Conservation (phyloP, 1,140 invertebrate genomes). For the Zeugodacus cucurbitae region DNA sequence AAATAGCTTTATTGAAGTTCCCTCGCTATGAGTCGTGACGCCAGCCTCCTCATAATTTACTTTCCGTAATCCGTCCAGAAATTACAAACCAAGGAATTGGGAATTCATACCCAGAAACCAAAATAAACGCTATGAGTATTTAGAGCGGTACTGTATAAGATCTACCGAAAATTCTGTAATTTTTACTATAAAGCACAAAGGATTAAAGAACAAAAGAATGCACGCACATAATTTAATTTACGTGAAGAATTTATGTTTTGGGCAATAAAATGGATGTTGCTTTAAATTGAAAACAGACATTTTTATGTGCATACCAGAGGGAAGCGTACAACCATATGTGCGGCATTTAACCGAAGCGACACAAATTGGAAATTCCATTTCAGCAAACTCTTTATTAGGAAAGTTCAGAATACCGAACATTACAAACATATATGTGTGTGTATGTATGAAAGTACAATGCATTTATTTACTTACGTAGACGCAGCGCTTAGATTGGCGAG, state of each 20-base stretch:
- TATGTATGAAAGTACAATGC: background rate
- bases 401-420: background rate
- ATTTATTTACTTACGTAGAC: background rate
- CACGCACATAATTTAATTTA: background rate
- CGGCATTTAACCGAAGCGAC: background rate
- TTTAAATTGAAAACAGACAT: background rate
- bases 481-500: background rate
- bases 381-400: background rate
- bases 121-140: too few relatives aligned
- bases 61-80: too few relatives aligned
- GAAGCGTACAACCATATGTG: background rate
- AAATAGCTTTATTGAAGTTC: too few relatives aligned
- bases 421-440: background rate
- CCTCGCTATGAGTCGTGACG: too few relatives aligned
- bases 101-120: too few relatives aligned
- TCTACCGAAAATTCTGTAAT: background rate
- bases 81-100: too few relatives aligned
- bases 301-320: background rate
- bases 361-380: constrained; percentile 9
- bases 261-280: background rate
- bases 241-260: background rate
- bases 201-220: background rate
- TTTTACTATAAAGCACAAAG: background rate
- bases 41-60: too few relatives aligned
- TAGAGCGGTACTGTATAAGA: too few relatives aligned